Evolutionary conservation across 2,797 vertebrate genomes (phyloP).

Genomic region (Sphaeramia orbicularis): DNA sequence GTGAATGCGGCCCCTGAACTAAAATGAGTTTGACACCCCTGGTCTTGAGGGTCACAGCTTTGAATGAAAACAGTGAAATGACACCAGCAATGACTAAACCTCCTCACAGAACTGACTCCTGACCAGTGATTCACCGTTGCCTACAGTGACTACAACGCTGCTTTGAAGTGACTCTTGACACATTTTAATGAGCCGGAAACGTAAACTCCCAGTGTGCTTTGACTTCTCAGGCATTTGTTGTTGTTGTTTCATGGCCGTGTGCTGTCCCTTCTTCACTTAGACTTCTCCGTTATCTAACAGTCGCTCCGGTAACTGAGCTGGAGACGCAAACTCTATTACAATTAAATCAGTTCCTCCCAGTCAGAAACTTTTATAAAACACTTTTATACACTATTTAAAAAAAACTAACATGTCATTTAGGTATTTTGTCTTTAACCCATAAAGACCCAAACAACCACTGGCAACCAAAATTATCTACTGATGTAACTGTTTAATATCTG

Average conservation of each 20-base stretch:
- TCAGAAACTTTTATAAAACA: constrained; percentile 12
- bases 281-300: constrained; percentile 56
- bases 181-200: constrained; percentile 9
- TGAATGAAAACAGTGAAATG: too few species aligned
- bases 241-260: constrained; percentile 34
- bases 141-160: constrained; percentile 53
- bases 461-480: too few species aligned
- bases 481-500: too few species aligned
- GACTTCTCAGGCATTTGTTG: not conserved
- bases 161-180: constrained; percentile 11
- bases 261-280: constrained; percentile 44
- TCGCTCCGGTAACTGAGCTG: constrained; percentile 44
- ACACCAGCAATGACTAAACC: too few species aligned
- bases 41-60: too few species aligned
- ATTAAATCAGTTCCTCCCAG: not conserved
- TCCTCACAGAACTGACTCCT: too few species aligned
- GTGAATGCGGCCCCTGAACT: too few species aligned
- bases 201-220: constrained; percentile 12
- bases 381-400: constrained; percentile 21
- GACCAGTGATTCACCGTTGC: not conserved
- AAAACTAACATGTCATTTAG: constrained; percentile 25
- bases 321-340: not conserved
- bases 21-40: too few species aligned
- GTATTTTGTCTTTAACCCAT: not conserved
- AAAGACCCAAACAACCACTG: too few species aligned